Conservation (phyloP, 30 jellyfish, hydroid and myxozoan genomes). For the Aurelia sp. region DNA sequence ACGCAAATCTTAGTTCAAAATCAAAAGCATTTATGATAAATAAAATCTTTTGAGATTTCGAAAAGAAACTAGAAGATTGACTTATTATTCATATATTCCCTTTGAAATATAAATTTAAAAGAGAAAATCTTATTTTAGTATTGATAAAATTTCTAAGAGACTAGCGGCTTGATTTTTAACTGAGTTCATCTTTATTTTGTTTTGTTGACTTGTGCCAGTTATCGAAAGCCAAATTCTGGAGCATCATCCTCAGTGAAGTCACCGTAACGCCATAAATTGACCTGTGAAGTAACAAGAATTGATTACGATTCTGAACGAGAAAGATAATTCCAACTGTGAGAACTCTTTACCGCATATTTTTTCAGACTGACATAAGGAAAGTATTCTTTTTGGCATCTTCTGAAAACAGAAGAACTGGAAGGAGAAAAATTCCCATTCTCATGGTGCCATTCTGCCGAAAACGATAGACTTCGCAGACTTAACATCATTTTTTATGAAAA, state of each 20-base stretch:
- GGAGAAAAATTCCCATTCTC: too few species aligned
- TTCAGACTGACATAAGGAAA: too few species aligned
- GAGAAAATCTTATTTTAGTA: slow-evolving; percentile 16
- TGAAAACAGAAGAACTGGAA: too few species aligned
- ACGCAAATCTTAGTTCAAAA: background rate
- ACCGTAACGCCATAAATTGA: slow-evolving; percentile 97
- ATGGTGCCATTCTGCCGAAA: too few species aligned
- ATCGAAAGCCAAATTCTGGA: slow-evolving; percentile 95
- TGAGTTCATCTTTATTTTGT: slow-evolving; percentile 80
- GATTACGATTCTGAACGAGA: too few species aligned
- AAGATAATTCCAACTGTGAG: too few species aligned
- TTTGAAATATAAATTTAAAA: slow-evolving; percentile 31
- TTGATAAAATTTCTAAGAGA: slow-evolving; percentile 43
- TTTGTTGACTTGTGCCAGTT: background rate
- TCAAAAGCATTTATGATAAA: slow-evolving; percentile 11
- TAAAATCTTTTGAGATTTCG: slow-evolving; percentile 1
- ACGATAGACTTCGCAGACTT: too few species aligned
- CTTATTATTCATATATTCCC: background rate
- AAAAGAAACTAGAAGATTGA: background rate
- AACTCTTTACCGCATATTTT: too few species aligned
- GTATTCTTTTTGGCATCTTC: too few species aligned
- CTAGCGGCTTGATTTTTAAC: slow-evolving; percentile 67
- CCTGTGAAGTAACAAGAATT: slow-evolving; percentile 32
- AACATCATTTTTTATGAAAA: too few species aligned
- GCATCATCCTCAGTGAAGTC: slow-evolving; percentile 99